phyloP scores from a whole-genome alignment of 2,797 vertebrate species.

The Vireo griseus region DNA sequence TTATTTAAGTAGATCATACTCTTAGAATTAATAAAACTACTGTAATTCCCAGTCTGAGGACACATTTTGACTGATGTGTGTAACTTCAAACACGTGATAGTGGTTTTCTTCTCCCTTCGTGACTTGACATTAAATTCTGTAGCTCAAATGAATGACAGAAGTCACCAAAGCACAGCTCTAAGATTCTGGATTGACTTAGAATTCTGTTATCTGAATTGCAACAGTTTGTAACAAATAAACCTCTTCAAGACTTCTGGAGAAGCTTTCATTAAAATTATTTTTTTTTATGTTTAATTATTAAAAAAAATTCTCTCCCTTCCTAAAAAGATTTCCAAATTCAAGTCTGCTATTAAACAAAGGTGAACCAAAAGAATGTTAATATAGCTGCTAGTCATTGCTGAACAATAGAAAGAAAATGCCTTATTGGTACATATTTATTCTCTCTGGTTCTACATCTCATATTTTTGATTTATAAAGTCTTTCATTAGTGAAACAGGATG shows the following conservation, averaged over 20 bases:
- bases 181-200: background rate
- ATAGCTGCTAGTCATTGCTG: background rate
- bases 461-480: background rate
- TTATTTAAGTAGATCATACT: conserved; percentile 4
- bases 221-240: background rate
- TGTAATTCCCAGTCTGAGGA: background rate
- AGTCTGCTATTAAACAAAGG: background rate
- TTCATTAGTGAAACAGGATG: background rate
- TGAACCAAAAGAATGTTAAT: background rate
- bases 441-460: background rate
- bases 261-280: background rate
- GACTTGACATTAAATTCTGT: background rate
- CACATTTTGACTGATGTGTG: background rate
- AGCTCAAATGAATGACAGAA: background rate
- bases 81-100: background rate
- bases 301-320: background rate
- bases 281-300: background rate
- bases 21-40: background rate
- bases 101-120: background rate
- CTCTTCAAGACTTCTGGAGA: background rate
- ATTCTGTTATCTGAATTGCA: background rate
- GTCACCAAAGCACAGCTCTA: background rate
- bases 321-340: background rate
- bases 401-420: background rate
- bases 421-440: background rate